phyloP scores from a whole-genome alignment of 2,888 invertebrate species.

The Amphipyra tragopoginis region DNA sequence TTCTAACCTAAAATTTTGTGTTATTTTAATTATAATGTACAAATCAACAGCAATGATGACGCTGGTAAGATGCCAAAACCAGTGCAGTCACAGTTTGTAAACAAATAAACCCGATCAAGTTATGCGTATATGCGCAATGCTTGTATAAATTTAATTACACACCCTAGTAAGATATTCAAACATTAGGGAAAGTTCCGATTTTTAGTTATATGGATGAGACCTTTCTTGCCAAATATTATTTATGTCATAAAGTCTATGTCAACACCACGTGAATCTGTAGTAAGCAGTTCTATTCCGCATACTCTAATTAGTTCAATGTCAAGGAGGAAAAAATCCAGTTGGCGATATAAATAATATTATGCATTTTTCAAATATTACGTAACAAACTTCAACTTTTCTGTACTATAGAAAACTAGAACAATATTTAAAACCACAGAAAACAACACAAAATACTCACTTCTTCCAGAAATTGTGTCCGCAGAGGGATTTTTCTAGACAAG shows the following conservation, averaged over 20 bases:
- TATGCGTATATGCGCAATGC: background rate
- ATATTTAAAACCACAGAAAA: conserved; percentile 13
- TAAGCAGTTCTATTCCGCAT: conserved; percentile 49
- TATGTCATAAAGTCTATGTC: too few relatives aligned
- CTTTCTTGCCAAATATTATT: conserved; percentile 2
- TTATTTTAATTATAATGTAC: conserved; percentile 16
- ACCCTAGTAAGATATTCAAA: background rate
- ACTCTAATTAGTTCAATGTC: conserved; percentile 77
- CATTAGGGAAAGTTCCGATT: too few relatives aligned
- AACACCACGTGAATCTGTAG: conserved; percentile 64
- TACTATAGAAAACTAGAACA: background rate
- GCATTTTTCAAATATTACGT: conserved; percentile 45
- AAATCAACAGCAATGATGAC: background rate
- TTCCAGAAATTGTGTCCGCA: conserved; percentile 86
- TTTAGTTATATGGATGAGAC: background rate
- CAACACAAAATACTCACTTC: conserved; percentile 80
- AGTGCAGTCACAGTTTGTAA: conserved; percentile 28
- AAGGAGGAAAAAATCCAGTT: conserved; percentile 60
- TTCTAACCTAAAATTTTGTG: conserved; percentile 37
- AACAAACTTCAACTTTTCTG: conserved; percentile 21
- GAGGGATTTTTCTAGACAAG: conserved; percentile 85
- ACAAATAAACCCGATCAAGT: conserved; percentile 32
- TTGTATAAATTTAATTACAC: background rate
- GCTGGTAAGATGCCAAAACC: conserved; percentile 30
- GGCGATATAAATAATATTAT: conserved; percentile 20